These are phyloP conservation scores for Spialia ferax DNA, from an alignment of 2,888 invertebrate genomes.

Conservation along the genomic window DNA sequence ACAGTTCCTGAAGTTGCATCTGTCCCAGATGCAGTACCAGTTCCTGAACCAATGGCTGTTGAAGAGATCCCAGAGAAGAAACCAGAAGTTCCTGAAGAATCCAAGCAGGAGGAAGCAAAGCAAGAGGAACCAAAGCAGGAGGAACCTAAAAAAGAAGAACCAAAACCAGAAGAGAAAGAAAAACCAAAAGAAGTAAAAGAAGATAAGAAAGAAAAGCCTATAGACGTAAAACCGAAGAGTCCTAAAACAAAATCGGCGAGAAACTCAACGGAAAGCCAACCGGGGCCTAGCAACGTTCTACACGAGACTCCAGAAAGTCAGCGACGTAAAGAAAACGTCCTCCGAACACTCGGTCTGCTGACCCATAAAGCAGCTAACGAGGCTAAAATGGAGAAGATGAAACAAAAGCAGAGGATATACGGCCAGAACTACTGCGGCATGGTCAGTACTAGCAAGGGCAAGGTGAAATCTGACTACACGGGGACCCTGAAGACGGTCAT, in stretches of 20 bases:
- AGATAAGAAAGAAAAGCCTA: conserved; percentile 40
- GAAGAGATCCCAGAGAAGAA: conserved; percentile 22
- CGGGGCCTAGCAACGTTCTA: conserved; percentile 73
- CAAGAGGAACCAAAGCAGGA: conserved; percentile 34
- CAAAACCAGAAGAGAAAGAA: conserved; percentile 23
- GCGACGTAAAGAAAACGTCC: conserved; percentile 90
- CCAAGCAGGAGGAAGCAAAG: conserved; percentile 19
- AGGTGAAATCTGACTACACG: conserved; percentile 87
- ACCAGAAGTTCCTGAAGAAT: background rate
- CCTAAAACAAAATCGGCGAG: conserved; percentile 64
- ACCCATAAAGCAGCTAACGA: conserved; percentile 92
- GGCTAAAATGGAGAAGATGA: conserved; percentile 85
- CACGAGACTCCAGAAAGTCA: conserved; percentile 88
- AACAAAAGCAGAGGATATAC: conserved; percentile 77
- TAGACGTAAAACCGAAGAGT: conserved; percentile 50
- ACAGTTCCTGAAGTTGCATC: conserved; percentile 45
- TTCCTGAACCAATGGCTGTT: conserved; percentile 23
- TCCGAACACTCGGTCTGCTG: conserved; percentile 91
- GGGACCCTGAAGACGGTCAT: conserved; percentile 95
- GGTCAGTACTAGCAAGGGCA: conserved; percentile 58
- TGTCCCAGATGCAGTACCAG: conserved; percentile 35
- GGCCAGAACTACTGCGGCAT: conserved; percentile 57
- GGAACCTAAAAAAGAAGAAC: conserved; percentile 38
- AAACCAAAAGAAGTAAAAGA: conserved; percentile 33
- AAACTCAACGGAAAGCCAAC: conserved; percentile 63